Conservation (phyloP, 2,888 invertebrate species). For the Electrophaes corylata region DNA sequence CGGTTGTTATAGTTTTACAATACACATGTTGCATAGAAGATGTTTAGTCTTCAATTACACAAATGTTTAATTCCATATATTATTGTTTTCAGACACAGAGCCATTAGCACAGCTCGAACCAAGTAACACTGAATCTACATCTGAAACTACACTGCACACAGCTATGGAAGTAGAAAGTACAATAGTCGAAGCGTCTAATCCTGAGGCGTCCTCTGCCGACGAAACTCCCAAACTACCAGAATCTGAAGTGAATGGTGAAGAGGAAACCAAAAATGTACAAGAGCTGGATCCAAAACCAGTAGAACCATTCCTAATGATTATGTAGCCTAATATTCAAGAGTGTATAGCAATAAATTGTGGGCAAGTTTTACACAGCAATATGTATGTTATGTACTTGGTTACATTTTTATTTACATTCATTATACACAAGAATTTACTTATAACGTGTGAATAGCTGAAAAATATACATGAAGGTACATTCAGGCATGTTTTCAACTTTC, state of each 20-base stretch:
- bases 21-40: too few relatives aligned
- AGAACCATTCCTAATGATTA: slow-evolving; percentile 47
- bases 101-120: slow-evolving; percentile 36
- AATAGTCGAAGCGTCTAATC: not conserved
- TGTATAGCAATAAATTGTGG: slow-evolving; percentile 38
- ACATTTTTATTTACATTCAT: not conserved
- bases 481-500: not conserved
- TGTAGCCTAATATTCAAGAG: slow-evolving; percentile 19
- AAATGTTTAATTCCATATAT: not conserved
- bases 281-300: slow-evolving; percentile 21
- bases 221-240: slow-evolving; percentile 27
- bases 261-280: slow-evolving; percentile 10
- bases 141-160: slow-evolving; percentile 7
- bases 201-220: not conserved
- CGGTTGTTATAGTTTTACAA: too few relatives aligned
- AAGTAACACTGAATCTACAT: slow-evolving; percentile 40
- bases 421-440: not conserved
- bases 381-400: not conserved
- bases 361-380: slow-evolving; percentile 19
- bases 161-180: slow-evolving; percentile 7
- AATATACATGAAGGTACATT: not conserved
- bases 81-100: slow-evolving; percentile 2
- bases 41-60: not conserved
- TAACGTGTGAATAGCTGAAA: not conserved
- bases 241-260: slow-evolving; percentile 10